Evolutionary conservation across 1,140 invertebrate genomes (phyloP).

Genomic region (Conopomorpha cramerella): DNA sequence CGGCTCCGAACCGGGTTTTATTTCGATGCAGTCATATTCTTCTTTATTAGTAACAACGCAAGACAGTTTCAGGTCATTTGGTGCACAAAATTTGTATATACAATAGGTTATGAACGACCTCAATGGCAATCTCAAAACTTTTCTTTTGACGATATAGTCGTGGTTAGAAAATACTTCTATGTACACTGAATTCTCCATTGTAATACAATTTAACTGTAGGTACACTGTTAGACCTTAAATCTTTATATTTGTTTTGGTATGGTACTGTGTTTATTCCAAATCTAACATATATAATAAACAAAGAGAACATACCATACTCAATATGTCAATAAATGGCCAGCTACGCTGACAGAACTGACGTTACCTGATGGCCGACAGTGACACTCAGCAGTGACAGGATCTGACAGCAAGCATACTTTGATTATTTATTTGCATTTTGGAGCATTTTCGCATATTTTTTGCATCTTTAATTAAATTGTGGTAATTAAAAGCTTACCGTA

Average conservation of each 20-base stretch:
- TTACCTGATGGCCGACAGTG: no score
- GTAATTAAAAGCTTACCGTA: constrained; percentile 1
- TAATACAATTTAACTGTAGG: no score
- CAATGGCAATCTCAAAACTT: constrained; percentile 20
- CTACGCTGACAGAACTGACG: no score
- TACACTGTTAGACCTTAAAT: no score
- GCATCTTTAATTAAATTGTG: no score
- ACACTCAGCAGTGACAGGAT: no score
- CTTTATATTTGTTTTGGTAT: background rate
- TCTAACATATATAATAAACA: no score
- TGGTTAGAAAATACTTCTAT: constrained; percentile 14
- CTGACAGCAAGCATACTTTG: no score
- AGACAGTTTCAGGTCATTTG: constrained; percentile 19
- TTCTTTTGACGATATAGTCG: constrained; percentile 9
- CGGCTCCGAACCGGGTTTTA: constrained; percentile 12
- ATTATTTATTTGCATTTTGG: no score
- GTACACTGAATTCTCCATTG: constrained; percentile 6
- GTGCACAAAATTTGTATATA: constrained; percentile 42
- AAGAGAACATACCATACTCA: no score
- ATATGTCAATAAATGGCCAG: no score
- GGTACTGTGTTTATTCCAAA: background rate
- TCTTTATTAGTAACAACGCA: constrained; percentile 15
- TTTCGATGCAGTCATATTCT: constrained; percentile 6
- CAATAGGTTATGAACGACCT: constrained; percentile 43
- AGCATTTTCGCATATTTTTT: no score